Evolutionary conservation across 2,888 invertebrate species (phyloP).

Genomic region (Rhogogaster chlorosoma): DNA sequence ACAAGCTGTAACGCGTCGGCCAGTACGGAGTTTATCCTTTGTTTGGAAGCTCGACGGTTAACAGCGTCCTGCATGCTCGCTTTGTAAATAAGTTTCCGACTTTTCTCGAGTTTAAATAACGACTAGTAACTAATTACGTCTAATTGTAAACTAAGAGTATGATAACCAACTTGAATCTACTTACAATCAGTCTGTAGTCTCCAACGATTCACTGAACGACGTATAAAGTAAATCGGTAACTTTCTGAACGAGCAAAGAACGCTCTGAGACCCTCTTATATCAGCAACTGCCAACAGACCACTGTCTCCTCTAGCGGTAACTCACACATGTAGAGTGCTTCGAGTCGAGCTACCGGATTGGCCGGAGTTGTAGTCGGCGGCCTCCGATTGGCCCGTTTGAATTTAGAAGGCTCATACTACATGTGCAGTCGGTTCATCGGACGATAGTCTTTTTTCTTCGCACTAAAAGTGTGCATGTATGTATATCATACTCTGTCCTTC

Average conservation of each 20-base stretch:
- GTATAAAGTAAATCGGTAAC: background rate
- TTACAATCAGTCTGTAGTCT: constrained; percentile 36
- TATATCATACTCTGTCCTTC: background rate
- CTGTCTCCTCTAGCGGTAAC: constrained; percentile 24
- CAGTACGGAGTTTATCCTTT: background rate
- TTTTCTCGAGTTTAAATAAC: background rate
- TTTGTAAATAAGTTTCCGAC: background rate
- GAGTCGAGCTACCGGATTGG: constrained; percentile 10
- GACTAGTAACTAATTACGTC: background rate
- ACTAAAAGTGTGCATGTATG: background rate
- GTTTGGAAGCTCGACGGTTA: background rate
- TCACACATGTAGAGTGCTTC: background rate
- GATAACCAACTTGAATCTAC: background rate
- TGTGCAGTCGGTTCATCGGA: background rate
- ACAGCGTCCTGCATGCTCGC: background rate
- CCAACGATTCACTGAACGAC: background rate
- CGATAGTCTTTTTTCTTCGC: constrained; percentile 7
- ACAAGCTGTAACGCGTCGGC: background rate
- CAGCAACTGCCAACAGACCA: constrained; percentile 41
- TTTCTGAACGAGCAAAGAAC: constrained; percentile 13
- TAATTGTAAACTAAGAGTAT: background rate
- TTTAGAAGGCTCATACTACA: constrained; percentile 12
- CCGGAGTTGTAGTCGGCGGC: background rate
- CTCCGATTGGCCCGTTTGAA: constrained; percentile 55
- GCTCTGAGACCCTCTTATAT: constrained; percentile 36